These are phyloP conservation scores for Peribatodes rhomboidaria DNA, from an alignment of 2,888 invertebrate species.

Conservation along the genomic window DNA sequence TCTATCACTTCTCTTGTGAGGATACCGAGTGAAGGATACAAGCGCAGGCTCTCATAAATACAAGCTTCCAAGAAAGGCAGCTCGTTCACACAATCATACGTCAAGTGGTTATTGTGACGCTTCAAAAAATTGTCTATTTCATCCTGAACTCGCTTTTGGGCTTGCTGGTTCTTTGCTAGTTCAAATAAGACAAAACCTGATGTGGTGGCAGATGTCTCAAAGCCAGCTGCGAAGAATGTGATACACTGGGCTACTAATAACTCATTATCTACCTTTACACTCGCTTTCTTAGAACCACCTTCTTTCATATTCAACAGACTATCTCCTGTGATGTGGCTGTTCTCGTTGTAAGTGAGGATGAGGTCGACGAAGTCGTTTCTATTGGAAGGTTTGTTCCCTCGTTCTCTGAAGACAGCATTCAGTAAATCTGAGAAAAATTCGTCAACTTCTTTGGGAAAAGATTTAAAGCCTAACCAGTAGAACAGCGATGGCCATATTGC, in stretches of 20 bases:
- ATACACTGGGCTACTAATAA: conserved; percentile 84
- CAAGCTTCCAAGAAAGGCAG: conserved; percentile 63
- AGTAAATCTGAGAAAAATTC: conserved; percentile 60
- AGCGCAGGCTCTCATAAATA: conserved; percentile 62
- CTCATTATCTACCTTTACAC: conserved; percentile 67
- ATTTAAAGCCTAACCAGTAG: conserved; percentile 59
- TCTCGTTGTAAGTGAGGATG: conserved; percentile 58
- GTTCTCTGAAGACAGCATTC: conserved; percentile 55
- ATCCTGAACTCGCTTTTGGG: conserved; percentile 52
- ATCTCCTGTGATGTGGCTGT: conserved; percentile 60
- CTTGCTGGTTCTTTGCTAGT: conserved; percentile 59
- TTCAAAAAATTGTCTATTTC: conserved; percentile 62
- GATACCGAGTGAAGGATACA: conserved; percentile 67
- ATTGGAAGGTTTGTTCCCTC: conserved; percentile 55
- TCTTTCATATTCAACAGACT: conserved; percentile 57
- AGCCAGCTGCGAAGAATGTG: conserved; percentile 76
- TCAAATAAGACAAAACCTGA: conserved; percentile 59
- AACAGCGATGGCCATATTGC: conserved; percentile 68
- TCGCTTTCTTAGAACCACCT: conserved; percentile 51
- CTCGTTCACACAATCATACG: conserved; percentile 59
- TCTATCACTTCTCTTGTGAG: conserved; percentile 67
- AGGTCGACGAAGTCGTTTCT: conserved; percentile 69
- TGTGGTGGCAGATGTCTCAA: conserved; percentile 65
- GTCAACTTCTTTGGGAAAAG: conserved; percentile 53
- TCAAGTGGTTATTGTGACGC: conserved; percentile 53